Percentiles rank a stretch among this genome's conserved stretches.
These are phyloP conservation scores for Lasaia peninsularis DNA, from an alignment of 1,140 invertebrate genomes.

Conservation along the genomic window DNA sequence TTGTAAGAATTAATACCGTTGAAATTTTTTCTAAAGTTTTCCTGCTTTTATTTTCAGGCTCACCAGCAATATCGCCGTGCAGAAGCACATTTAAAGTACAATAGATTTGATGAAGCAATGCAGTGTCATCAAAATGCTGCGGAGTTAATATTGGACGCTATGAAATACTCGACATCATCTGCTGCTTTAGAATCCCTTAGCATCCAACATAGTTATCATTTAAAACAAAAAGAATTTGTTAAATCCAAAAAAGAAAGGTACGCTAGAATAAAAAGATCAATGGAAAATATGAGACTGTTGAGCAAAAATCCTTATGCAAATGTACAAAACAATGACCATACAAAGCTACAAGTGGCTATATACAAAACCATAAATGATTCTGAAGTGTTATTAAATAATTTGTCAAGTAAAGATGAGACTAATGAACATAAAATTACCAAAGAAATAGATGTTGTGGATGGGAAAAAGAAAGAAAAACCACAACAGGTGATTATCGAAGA, in stretches of 20 bases:
- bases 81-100: constrained; percentile 78
- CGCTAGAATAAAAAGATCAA: constrained; percentile 77
- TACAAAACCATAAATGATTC: constrained; percentile 81
- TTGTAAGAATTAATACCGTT: too few species aligned
- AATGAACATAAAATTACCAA: constrained; percentile 33
- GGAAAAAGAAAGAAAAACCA: constrained; percentile 78
- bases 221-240: constrained; percentile 78
- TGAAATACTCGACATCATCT: constrained; percentile 72
- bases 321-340: constrained; percentile 54
- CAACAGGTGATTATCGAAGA: constrained; percentile 80
- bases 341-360: constrained; percentile 76
- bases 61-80: constrained; percentile 82
- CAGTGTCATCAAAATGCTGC: constrained; percentile 80
- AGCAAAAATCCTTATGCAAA: constrained; percentile 58
- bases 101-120: constrained; percentile 81
- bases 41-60: constrained; percentile 66
- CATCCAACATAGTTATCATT: constrained; percentile 80
- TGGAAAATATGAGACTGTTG: constrained; percentile 73
- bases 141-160: constrained; percentile 77
- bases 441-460: constrained; percentile 45
- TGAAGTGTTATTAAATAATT: constrained; percentile 77
- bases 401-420: constrained; percentile 44
- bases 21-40: background rate
- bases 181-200: constrained; percentile 79
- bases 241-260: constrained; percentile 78